Evolutionary conservation across 1,140 invertebrate species (phyloP), one percentile per base, ranked within the genome.

Genomic region (Caenorhabditis latens): DNA sequence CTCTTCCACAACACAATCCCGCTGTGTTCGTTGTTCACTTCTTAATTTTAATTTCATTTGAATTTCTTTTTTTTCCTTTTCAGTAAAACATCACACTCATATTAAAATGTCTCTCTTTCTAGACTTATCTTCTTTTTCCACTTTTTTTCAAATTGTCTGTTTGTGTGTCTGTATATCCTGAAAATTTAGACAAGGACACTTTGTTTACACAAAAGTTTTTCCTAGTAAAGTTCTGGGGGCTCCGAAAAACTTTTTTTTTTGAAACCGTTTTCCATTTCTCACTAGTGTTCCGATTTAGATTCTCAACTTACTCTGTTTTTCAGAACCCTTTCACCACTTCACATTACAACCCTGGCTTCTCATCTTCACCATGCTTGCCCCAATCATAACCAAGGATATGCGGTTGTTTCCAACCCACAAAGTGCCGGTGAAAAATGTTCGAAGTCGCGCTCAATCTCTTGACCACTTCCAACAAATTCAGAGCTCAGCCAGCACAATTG

Each of bases 381-480:
- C 87, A n/a, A 88, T 88, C 50, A 84, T 88, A 21, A 88, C 87
- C 13, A 88, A 88, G 24, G 87, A 88, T 57, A 88, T 88, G 87
- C 43, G 57, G 75, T 50, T 88, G 42, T 88, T 88, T 53, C 87
- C 87, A 65, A 82, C 24, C 9, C 84, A 71, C 9, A 71, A 55
- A 42, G 63, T 88, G 32, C 87, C 87, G n/a, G 84, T 88, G n/a
- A 88, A 86, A 84, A 88, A 88, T 50, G 87, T 88, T 87, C 87
- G 87, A 21, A 86, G 84, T 71, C 85, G 87, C 14, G 87, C 87
- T 71, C 87, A 88, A 58, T 86, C 84, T 67, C 83, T 88, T n/a
- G 87, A 88, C 57, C 84, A 88, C 43, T 43, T 88, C 42, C 53
- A 58, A 40, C n/a, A 57, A 50, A 87, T 86, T 21, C 85, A 86